phyloP scores from a whole-genome alignment of 2,113 vertebrate species.

The Pseudonaja textilis region DNA sequence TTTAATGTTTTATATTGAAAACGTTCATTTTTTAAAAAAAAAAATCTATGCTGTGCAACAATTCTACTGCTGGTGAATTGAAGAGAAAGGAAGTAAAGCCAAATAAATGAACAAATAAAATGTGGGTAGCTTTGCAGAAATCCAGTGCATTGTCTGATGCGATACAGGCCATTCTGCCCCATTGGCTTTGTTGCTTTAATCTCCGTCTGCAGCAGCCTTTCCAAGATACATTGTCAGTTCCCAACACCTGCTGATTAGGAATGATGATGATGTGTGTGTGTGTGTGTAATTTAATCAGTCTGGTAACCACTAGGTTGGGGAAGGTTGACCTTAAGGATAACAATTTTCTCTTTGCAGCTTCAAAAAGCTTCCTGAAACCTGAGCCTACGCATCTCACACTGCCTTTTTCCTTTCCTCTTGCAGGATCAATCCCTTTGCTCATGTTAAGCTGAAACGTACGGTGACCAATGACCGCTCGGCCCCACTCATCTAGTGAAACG shows the following conservation, averaged over 20 bases:
- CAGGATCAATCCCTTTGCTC: constrained; percentile 81
- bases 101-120: neutral
- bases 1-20: neutral
- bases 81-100: neutral
- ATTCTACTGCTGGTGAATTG: neutral
- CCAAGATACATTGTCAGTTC: neutral
- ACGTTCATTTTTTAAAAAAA: neutral
- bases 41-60: neutral
- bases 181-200: neutral
- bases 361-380: neutral
- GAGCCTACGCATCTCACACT: neutral
- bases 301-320: neutral
- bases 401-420: neutral
- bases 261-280: neutral
- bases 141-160: neutral
- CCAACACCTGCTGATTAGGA: neutral
- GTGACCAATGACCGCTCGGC: constrained; percentile 85
- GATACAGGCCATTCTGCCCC: neutral
- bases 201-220: neutral
- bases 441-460: constrained; percentile 79
- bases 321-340: neutral
- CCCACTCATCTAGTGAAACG: constrained; percentile 76
- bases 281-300: neutral
- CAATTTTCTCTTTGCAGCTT: neutral
- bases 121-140: neutral